Evolutionary conservation across 2,113 vertebrate species (phyloP).

Genomic region (Hippoglossus stenolepis): DNA sequence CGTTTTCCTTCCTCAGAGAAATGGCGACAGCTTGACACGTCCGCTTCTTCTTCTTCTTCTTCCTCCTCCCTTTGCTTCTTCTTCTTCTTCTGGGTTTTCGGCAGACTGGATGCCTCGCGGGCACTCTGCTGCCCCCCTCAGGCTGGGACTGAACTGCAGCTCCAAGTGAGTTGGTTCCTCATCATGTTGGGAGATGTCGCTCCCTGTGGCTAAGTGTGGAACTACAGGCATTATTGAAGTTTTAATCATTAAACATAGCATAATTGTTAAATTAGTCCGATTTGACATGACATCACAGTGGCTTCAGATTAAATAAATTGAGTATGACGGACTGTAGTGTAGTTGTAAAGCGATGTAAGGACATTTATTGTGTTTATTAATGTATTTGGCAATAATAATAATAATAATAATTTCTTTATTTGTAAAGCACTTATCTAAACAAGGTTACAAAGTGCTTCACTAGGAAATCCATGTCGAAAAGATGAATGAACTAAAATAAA

Average conservation of each 20-base stretch:
- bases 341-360: conserved; percentile 9
- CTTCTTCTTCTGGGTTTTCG: not conserved
- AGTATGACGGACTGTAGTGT: too few species aligned
- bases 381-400: too few species aligned
- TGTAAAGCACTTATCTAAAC: too few species aligned
- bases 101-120: not conserved
- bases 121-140: not conserved
- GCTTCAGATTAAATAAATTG: too few species aligned
- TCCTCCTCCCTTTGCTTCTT: not conserved
- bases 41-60: conserved; percentile 24
- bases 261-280: too few species aligned
- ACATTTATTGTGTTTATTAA: too few species aligned
- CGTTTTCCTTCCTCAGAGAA: conserved; percentile 77
- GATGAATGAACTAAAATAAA: too few species aligned
- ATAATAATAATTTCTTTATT: too few species aligned
- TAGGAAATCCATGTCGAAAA: too few species aligned
- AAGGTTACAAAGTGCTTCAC: too few species aligned
- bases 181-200: conserved; percentile 5
- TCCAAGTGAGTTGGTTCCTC: too few species aligned
- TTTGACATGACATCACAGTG: too few species aligned
- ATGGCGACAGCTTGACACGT: conserved; percentile 81
- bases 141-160: not conserved
- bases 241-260: not conserved
- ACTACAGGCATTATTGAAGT: not conserved
- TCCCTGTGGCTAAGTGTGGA: conserved; percentile 38